phyloP scores from a whole-genome alignment of 2,797 vertebrate species.

The Fundulus diaphanus region DNA sequence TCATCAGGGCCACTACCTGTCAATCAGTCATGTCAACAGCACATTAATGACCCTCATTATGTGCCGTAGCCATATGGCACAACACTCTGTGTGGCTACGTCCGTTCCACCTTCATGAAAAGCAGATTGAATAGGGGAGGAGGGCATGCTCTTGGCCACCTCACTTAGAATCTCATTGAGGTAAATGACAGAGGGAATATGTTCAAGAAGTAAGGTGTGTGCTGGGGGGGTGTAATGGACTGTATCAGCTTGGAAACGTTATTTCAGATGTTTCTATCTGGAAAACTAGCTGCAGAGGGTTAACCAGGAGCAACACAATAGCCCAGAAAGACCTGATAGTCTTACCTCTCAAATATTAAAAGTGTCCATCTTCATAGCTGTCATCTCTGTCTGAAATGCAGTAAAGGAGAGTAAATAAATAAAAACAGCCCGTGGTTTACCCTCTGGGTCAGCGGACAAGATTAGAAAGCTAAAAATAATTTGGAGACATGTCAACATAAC shows the following conservation, averaged over 20 bases:
- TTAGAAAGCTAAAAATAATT: constrained; percentile 38
- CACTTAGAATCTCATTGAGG: constrained; percentile 54
- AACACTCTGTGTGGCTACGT: neutral
- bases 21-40: constrained; percentile 64
- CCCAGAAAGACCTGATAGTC: constrained; percentile 16
- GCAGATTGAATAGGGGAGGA: constrained; percentile 72
- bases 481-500: constrained; percentile 19
- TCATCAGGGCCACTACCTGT: constrained; percentile 61
- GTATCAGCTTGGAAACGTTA: constrained; percentile 73
- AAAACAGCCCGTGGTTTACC: constrained; percentile 16
- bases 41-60: constrained; percentile 77
- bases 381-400: neutral
- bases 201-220: constrained; percentile 24
- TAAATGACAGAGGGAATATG: constrained; percentile 71
- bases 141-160: constrained; percentile 68
- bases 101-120: constrained; percentile 48
- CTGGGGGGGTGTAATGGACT: constrained; percentile 64
- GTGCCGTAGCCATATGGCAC: constrained; percentile 57
- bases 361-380: constrained; percentile 43
- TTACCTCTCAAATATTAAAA: constrained; percentile 41
- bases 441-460: constrained; percentile 19
- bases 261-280: constrained; percentile 66
- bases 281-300: constrained; percentile 40
- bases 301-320: constrained; percentile 2
- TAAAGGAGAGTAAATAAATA: constrained; percentile 9